These are phyloP conservation scores for Ferdinandea cuprea DNA, from an alignment of 2,888 invertebrate genomes.

Conservation along the genomic window DNA sequence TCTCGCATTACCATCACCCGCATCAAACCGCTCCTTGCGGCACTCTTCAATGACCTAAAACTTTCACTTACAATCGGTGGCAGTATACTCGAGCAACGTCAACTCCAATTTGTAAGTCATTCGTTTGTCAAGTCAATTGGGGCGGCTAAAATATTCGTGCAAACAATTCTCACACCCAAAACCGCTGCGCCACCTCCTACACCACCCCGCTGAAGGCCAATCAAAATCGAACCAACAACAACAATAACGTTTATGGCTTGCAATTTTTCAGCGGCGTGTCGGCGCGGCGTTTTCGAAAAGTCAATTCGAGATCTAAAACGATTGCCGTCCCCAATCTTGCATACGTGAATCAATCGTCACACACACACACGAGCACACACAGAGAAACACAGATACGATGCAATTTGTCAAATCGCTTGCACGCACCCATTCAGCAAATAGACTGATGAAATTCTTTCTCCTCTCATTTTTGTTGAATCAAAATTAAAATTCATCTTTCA, in stretches of 20 bases:
- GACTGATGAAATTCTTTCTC: constrained; percentile 55
- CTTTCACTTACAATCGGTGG: constrained; percentile 64
- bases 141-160: constrained; percentile 65
- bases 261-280: constrained; percentile 46
- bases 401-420: constrained; percentile 66
- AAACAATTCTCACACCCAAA: constrained; percentile 34
- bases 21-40: neutral
- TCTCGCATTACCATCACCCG: neutral
- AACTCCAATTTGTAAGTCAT: constrained; percentile 73
- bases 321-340: constrained; percentile 5
- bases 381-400: too few relatives aligned
- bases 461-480: constrained; percentile 7
- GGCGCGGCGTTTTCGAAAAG: constrained; percentile 34
- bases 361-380: constrained; percentile 18
- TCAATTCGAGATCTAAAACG: constrained; percentile 52
- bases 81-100: constrained; percentile 60
- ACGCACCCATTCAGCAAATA: constrained; percentile 60
- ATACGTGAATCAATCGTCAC: constrained; percentile 35
- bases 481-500: neutral
- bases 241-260: constrained; percentile 35
- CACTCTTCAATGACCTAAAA: constrained; percentile 61
- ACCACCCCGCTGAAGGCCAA: constrained; percentile 37
- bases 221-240: constrained; percentile 16
- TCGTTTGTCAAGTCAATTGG: constrained; percentile 73
- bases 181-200: constrained; percentile 5